Conservation (phyloP, 2,113 vertebrate genomes). For the Psammodynastes pulverulentus region DNA sequence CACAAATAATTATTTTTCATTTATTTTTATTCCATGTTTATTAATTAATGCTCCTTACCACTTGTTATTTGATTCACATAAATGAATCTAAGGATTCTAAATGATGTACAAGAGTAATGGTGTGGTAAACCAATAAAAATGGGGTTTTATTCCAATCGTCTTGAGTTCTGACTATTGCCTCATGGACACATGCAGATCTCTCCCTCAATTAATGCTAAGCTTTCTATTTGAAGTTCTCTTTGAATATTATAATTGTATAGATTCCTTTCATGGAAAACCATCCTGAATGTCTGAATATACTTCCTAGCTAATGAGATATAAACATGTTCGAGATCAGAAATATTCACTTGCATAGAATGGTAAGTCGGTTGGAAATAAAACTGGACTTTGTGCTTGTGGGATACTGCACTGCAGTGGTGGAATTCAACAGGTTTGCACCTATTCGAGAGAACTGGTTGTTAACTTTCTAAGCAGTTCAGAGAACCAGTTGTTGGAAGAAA, state of each 20-base stretch:
- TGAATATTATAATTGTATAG: background rate
- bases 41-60: background rate
- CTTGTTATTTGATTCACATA: background rate
- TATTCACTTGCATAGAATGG: background rate
- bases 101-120: background rate
- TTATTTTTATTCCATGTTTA: background rate
- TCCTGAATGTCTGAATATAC: background rate
- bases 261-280: background rate
- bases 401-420: too few species aligned
- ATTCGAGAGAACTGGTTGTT: too few species aligned
- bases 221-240: background rate
- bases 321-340: background rate
- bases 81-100: background rate
- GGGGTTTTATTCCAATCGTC: background rate
- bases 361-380: background rate
- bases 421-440: too few species aligned
- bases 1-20: background rate
- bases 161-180: background rate
- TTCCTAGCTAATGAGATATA: background rate
- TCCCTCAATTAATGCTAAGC: background rate
- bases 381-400: background rate
- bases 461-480: too few species aligned
- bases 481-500: too few species aligned
- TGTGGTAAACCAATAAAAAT: background rate
- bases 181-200: background rate